Percentiles rank a stretch among this genome's conserved stretches.
phyloP scores from a whole-genome alignment of 2,888 invertebrate genomes.

The Parelbella ahira region DNA sequence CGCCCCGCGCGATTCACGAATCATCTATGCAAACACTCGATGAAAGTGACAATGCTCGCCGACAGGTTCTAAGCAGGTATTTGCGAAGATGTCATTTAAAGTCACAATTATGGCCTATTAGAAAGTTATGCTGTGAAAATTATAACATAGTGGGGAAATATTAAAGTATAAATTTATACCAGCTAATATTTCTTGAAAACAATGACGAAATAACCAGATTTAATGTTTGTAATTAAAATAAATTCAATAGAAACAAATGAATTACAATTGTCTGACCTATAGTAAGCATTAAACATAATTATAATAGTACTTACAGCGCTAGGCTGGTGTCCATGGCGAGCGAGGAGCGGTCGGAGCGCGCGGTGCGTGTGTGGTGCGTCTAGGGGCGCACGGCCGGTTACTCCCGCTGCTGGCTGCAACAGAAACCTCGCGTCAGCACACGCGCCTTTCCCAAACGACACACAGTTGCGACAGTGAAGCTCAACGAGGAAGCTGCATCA shows the following conservation, averaged over 20 bases:
- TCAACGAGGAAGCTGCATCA: slow-evolving; percentile 77
- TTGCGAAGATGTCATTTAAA: slow-evolving; percentile 35
- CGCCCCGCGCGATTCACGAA: slow-evolving; percentile 30
- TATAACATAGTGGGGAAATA: slow-evolving; percentile 33
- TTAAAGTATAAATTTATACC: slow-evolving; percentile 8
- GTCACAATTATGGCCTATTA: slow-evolving; percentile 52
- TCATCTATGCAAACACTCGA: slow-evolving; percentile 48
- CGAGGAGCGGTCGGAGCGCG: slow-evolving; percentile 28
- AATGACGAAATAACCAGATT: too few species aligned
- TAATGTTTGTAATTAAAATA: too few species aligned
- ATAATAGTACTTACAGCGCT: slow-evolving; percentile 60
- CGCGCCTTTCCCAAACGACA: slow-evolving; percentile 74
- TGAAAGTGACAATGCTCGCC: slow-evolving; percentile 51
- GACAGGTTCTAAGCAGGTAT: slow-evolving; percentile 42
- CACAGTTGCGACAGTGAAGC: slow-evolving; percentile 74
- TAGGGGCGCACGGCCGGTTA: slow-evolving; percentile 50
- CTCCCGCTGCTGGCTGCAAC: slow-evolving; percentile 69
- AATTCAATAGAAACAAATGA: too few species aligned
- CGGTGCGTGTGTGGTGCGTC: slow-evolving; percentile 36
- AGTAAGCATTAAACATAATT: too few species aligned
- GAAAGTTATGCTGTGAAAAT: slow-evolving; percentile 54
- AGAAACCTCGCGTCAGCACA: slow-evolving; percentile 72
- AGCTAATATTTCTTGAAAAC: too few species aligned
- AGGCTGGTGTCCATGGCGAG: slow-evolving; percentile 61
- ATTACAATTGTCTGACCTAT: too few species aligned